A percentile compares a stretch with the other conserved stretches of the same genome.
phyloP scores from a whole-genome alignment of 1,140 invertebrate genomes.

The Heterodera carotae region DNA sequence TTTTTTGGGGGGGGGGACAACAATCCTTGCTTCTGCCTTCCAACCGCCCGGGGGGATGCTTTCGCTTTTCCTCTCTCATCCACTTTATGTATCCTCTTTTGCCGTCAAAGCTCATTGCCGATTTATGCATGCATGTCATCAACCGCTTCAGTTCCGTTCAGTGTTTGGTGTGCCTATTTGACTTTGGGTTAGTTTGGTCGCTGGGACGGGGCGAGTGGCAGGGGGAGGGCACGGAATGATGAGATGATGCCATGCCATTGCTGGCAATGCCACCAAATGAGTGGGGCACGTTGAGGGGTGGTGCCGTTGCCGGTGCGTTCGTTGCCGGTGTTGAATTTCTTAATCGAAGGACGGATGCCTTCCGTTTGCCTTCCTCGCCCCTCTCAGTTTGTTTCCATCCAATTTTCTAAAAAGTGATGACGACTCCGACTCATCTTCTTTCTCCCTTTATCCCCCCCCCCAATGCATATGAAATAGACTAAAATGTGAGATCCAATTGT shows the following conservation, averaged over 20 bases:
- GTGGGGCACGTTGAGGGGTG: no score
- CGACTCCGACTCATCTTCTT: neutral
- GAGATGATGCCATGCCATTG: no score
- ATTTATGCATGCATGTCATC: constrained; percentile 1
- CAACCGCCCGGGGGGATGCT: neutral
- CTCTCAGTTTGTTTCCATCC: neutral
- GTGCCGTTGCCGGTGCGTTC: neutral
- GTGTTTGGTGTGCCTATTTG: neutral
- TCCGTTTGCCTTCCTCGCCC: neutral
- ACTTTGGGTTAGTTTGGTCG: neutral
- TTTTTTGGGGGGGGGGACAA: no score
- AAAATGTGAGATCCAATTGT: neutral
- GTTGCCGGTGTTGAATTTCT: neutral
- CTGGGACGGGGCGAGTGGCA: neutral
- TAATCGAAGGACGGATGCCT: neutral
- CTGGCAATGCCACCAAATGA: no score
- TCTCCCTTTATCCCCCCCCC: no score
- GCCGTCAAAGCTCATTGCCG: neutral
- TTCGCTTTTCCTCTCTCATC: neutral
- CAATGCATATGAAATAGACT: no score
- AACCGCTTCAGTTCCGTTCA: neutral
- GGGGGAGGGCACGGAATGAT: neutral
- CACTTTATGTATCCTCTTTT: neutral
- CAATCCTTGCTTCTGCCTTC: no score
- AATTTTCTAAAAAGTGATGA: neutral